Evolutionary conservation across 2,113 vertebrate genomes (phyloP), one percentile per base, ranked within the genome.

Genomic region (Hippocampus guttulatus): DNA sequence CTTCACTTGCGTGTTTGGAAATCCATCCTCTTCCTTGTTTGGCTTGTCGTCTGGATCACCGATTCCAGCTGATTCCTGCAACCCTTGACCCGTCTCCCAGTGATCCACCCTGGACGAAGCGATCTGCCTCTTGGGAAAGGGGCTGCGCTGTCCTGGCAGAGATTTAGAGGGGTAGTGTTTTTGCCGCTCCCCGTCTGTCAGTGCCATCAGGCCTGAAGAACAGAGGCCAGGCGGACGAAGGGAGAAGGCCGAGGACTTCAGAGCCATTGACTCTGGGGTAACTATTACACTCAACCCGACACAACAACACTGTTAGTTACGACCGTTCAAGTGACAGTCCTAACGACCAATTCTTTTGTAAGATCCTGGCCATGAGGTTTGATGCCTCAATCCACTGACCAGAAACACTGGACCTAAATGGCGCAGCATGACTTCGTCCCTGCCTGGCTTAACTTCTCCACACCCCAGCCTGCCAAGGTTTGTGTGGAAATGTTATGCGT

Each of bases 401-500:
- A 94, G 93, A 97, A 94, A 98, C 95, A 97, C 95, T 97, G 96
- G 96, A 99, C 96, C 97, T 99, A 98, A 99, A 99, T 99, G 97
- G 97, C 96, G 97, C 97, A 99, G 95, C 97, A 99, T 99, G 97
- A 99, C 94, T 99, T 99, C 97, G 97, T 98, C 95, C 97, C 97
- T 96, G 97, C 97, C 96, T 99, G 97, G 96, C 97, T 99, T 97
- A 99, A 95, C 94, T 98, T 99, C 94, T 96, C 97, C 91, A 98
- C 97, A 69, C 97, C 97, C 86, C 97, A 98, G 92, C 95, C 97
- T 91, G 94, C 94, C 92, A 99, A 99, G 97, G 97, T 98, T 63
- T 67, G 67, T 76, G 58, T 8, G 23, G 8, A 41, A 12, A 23
- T n/a, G 10, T n/a, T 47, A 45, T 52, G 23, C 14, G 3, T 18